Conservation (phyloP, 1,140 invertebrate species). For the Tetramorium alpestre region DNA sequence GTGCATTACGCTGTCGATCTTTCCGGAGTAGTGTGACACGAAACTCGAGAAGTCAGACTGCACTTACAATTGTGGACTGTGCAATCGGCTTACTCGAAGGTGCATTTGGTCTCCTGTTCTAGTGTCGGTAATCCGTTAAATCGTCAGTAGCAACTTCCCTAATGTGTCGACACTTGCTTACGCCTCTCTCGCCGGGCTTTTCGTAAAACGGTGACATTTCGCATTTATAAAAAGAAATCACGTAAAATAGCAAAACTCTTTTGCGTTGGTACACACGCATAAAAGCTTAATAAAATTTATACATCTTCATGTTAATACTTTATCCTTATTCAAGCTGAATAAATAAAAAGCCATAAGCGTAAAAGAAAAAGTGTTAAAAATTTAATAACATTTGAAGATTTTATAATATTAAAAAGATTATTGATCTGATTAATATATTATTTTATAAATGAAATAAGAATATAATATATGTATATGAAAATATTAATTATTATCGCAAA, state of each 20-base stretch:
- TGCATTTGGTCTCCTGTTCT: neutral
- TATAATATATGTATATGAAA: neutral
- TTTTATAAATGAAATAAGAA: neutral
- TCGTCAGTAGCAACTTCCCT: constrained; percentile 27
- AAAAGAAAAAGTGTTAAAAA: neutral
- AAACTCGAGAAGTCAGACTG: constrained; percentile 32
- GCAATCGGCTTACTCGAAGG: constrained; percentile 27
- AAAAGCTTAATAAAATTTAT: constrained; percentile 1
- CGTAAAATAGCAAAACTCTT: neutral
- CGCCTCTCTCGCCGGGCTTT: neutral
- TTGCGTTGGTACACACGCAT: neutral
- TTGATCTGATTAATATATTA: neutral
- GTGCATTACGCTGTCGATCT: constrained; percentile 39
- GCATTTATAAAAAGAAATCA: neutral
- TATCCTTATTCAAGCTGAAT: neutral
- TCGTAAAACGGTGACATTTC: neutral
- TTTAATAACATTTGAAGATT: neutral
- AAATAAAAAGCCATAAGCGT: neutral
- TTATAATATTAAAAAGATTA: neutral
- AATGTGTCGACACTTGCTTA: constrained; percentile 10
- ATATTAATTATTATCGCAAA: neutral
- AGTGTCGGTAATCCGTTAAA: constrained; percentile 24
- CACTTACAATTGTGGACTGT: neutral
- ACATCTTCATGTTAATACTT: neutral
- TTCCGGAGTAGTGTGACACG: constrained; percentile 6